These are phyloP conservation scores for Teleogryllus oceanicus DNA, from an alignment of 2,888 invertebrate genomes.

Conservation along the genomic window DNA sequence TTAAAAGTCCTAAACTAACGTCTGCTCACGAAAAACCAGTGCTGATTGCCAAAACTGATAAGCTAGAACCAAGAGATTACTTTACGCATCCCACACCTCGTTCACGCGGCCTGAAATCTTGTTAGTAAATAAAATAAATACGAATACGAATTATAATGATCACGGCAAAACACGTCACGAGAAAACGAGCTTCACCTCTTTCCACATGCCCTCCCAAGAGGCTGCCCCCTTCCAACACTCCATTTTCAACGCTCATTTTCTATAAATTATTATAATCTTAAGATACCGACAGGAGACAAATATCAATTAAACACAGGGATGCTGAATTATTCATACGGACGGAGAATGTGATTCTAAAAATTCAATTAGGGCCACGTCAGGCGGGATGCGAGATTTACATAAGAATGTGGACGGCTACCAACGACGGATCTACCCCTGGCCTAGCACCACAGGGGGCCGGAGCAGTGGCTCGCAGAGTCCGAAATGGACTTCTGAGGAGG, in stretches of 20 bases:
- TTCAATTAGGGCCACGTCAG: background rate
- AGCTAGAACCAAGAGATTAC: too few species aligned
- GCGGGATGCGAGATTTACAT: background rate
- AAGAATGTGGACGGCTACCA: background rate
- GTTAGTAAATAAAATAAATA: background rate
- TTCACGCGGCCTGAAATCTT: background rate
- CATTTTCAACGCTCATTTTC: background rate
- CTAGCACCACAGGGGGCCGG: background rate
- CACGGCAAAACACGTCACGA: too few species aligned
- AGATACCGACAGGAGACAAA: background rate
- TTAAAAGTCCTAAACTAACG: too few species aligned
- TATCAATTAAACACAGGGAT: background rate
- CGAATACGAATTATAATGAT: background rate
- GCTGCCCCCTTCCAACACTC: background rate
- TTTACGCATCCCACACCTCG: background rate
- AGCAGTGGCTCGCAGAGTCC: background rate
- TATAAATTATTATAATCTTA: background rate
- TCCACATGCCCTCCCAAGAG: too few species aligned
- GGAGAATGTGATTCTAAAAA: background rate
- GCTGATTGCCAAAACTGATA: too few species aligned
- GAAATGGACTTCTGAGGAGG: too few species aligned
- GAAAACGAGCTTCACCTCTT: too few species aligned
- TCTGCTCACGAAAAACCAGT: too few species aligned
- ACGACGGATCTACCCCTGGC: background rate
- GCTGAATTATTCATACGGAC: background rate